Conservation (phyloP, 2,113 vertebrate genomes). For the Gallinago media region DNA sequence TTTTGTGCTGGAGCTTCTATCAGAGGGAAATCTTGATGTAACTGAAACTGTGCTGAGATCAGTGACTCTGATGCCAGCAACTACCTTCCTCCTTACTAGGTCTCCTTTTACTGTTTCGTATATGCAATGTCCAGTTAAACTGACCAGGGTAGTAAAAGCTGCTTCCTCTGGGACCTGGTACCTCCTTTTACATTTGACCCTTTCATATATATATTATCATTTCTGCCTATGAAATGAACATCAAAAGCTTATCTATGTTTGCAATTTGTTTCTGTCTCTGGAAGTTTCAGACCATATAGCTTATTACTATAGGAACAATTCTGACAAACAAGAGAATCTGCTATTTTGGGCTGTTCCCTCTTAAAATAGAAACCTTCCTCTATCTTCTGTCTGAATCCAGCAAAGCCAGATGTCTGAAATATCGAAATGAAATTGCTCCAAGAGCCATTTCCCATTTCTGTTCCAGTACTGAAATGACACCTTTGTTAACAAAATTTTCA, state of each 20-base stretch:
- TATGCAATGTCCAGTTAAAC: background rate
- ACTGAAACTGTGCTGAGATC: background rate
- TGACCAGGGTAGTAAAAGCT: background rate
- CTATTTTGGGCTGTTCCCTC: background rate
- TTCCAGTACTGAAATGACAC: background rate
- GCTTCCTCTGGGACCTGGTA: background rate
- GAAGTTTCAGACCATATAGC: background rate
- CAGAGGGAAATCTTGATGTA: background rate
- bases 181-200: background rate
- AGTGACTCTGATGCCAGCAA: background rate
- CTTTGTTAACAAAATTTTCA: background rate
- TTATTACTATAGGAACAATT: background rate
- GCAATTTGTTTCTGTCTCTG: background rate
- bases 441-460: background rate
- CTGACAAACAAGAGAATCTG: background rate
- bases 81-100: background rate
- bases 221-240: background rate
- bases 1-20: background rate
- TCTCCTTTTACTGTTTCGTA: background rate
- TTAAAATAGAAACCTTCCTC: background rate
- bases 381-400: background rate
- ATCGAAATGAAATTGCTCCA: background rate
- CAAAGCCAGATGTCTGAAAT: background rate
- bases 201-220: background rate
- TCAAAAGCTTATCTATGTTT: background rate